Conservation (phyloP, 2,888 invertebrate genomes). For the Dasysyrphus albostriatus region DNA sequence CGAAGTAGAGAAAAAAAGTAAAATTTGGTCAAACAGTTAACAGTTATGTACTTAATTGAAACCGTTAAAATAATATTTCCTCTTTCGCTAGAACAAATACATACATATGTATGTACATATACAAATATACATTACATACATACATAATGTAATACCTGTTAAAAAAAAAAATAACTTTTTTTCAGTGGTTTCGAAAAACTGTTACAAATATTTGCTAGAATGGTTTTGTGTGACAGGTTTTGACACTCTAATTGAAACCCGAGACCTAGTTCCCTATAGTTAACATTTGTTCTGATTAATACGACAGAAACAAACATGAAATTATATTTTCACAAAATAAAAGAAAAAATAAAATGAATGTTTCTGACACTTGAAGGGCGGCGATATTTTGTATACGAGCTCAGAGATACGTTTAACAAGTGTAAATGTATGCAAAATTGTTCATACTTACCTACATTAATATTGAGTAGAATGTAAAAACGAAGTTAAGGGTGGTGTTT, state of each 20-base stretch:
- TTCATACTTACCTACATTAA: neutral
- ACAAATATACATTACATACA: too few species aligned
- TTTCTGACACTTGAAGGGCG: slow-evolving; percentile 18
- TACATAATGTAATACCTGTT: too few species aligned
- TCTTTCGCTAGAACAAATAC: too few species aligned
- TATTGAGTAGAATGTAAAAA: neutral
- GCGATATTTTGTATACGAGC: neutral
- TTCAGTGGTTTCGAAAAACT: too few species aligned
- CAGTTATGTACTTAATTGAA: too few species aligned
- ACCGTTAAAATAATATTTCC: too few species aligned
- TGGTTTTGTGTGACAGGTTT: neutral
- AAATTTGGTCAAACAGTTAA: too few species aligned
- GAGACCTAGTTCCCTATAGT: neutral
- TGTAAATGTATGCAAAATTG: too few species aligned
- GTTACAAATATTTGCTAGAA: neutral
- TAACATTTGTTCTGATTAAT: neutral
- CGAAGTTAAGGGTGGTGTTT: neutral
- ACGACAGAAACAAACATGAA: slow-evolving; percentile 7
- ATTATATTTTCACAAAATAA: neutral
- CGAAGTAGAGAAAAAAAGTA: too few species aligned
- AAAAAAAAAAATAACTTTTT: too few species aligned
- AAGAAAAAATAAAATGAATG: slow-evolving; percentile 20
- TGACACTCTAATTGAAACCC: slow-evolving; percentile 6
- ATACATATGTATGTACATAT: too few species aligned
- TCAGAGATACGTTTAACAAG: slow-evolving; percentile 20